phyloP scores from a whole-genome alignment of 2,888 invertebrate species.

The Chymomyza amoena region DNA sequence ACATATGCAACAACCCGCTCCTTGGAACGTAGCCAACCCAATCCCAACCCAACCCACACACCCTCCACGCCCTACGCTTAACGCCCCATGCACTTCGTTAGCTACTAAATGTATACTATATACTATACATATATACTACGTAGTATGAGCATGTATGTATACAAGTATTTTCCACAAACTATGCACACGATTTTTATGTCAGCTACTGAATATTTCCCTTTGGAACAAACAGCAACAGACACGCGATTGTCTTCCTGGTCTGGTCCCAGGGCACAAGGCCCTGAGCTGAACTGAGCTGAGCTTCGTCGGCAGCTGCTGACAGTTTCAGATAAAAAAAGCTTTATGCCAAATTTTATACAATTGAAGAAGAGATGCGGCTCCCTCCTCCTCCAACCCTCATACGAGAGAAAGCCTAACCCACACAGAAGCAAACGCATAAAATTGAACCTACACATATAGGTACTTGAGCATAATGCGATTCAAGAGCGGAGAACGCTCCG shows the following conservation, averaged over 20 bases:
- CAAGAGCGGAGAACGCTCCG: no score
- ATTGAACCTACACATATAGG: no score
- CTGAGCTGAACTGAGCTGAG: no score
- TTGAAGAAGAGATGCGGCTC: slow-evolving; percentile 16
- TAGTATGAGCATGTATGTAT: no score
- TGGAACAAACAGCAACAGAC: slow-evolving; percentile 56
- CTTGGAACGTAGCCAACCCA: slow-evolving; percentile 10
- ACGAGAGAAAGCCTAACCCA: background rate
- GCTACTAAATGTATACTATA: slow-evolving; percentile 45
- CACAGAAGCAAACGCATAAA: background rate
- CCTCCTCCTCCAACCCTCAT: no score
- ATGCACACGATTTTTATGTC: slow-evolving; percentile 18
- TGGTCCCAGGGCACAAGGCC: slow-evolving; percentile 2
- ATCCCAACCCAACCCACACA: no score
- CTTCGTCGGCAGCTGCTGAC: slow-evolving; percentile 47
- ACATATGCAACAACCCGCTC: slow-evolving; percentile 13
- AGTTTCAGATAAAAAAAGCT: slow-evolving; percentile 70
- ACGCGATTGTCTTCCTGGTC: slow-evolving; percentile 69
- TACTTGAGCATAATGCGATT: no score
- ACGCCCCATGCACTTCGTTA: slow-evolving; percentile 13
- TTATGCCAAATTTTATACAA: slow-evolving; percentile 65
- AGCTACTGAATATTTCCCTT: slow-evolving; percentile 6
- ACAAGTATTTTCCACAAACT: background rate
- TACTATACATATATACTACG: no score
- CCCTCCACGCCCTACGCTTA: slow-evolving; percentile 11